Conservation (phyloP, 2,888 invertebrate species). For the Geophilus truncorum region DNA sequence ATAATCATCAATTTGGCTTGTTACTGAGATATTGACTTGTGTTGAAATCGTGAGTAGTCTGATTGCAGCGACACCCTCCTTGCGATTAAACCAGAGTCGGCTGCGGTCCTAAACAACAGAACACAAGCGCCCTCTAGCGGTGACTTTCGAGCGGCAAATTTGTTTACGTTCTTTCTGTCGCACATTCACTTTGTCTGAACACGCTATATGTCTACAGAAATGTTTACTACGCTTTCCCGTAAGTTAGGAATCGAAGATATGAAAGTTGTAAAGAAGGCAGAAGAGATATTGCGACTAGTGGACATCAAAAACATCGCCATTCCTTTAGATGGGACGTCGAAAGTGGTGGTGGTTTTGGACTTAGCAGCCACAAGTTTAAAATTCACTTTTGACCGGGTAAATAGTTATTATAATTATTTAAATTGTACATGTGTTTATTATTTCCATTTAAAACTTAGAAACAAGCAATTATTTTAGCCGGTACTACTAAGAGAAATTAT, state of each 20-base stretch:
- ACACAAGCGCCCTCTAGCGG: no score
- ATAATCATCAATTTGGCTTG: not conserved
- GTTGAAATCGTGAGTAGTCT: not conserved
- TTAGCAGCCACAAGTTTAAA: not conserved
- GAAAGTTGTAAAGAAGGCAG: not conserved
- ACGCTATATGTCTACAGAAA: not conserved
- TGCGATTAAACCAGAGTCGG: not conserved
- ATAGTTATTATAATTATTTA: not conserved
- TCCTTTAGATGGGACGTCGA: not conserved
- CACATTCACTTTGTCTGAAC: not conserved
- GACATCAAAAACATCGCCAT: not conserved
- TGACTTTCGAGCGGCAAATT: not conserved
- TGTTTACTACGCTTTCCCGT: not conserved
- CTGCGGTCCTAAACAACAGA: not conserved
- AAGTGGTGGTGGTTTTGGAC: not conserved
- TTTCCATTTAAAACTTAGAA: slow-evolving; percentile 25
- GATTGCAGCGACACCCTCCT: not conserved
- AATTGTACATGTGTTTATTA: not conserved
- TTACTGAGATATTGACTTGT: not conserved
- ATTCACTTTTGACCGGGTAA: not conserved
- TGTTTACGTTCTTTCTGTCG: not conserved
- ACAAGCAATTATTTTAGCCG: slow-evolving; percentile 31
- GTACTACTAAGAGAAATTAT: slow-evolving; percentile 33
- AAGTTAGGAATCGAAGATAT: not conserved
- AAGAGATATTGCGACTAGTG: not conserved